Base-by-base conservation (phyloP, 2,113 vertebrate species). In the Athene cunicularia region DNA sequence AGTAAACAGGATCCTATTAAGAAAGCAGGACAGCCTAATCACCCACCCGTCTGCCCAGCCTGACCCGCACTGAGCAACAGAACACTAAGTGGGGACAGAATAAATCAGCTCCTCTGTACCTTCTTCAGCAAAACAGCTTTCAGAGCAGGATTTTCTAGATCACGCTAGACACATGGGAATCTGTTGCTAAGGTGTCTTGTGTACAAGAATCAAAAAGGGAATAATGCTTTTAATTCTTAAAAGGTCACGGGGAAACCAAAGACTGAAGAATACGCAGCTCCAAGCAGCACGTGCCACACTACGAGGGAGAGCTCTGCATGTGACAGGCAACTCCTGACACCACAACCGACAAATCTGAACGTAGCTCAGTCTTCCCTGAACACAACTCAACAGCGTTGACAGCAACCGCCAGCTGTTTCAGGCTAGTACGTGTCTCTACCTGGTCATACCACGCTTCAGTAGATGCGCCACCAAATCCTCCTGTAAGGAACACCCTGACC, bases 1-100 rank as follows among this genome's bases (percentile, higher is more conserved):
- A 77, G 72, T 13, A 43, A 55, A n/a, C 13, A 8, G 72, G 93
- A 96, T 97, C 94, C 86, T 92, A 76, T 96, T 94, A 92, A 64
- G 85, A 80, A 84, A 60, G 33, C 80, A 74, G 73, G 67, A 12
- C 75, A 41, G 43, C 27, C 56, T 92, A 71, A 84, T 82, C 70
- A 43, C 62, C 68, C 47, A 21, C 63, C 39, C 21, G 2, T 49
- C 91, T 75, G 80, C 33, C 63, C 11, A 3, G 22, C 24, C 93
- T 91, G 92, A 88, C 70, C 88, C 23, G 28, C 39, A 30, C 76
- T 80, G 20, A 35, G 39, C 5, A 16, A 28, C 30, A 24, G 17
- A 19, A 21, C 7, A 35, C 27, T 14, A 30, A 71, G 39, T 0
- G 6, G 60, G 55, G 30, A 73, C 11, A 30, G 63, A 43, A 59